Evolutionary conservation across 2,888 invertebrate species (phyloP).

Genomic region (Deroplatys truncata): DNA sequence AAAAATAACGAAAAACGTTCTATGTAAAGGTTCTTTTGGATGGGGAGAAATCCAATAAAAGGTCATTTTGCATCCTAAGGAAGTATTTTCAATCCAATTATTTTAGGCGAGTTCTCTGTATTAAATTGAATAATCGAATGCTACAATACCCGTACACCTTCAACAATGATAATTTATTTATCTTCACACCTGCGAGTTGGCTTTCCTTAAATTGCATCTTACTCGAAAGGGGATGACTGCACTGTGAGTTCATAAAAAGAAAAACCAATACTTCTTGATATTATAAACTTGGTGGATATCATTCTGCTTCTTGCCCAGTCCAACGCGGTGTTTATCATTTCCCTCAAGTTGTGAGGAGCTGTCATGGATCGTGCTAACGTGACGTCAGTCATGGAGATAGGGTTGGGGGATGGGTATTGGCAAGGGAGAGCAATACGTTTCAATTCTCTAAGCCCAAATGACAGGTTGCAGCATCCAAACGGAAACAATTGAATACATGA

Average conservation of each 20-base stretch:
- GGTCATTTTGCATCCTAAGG: too few relatives aligned
- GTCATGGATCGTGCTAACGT: background rate
- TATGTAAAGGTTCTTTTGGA: too few relatives aligned
- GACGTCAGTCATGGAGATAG: background rate
- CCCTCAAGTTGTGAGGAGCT: background rate
- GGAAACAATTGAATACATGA: conserved; percentile 21
- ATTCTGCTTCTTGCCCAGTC: background rate
- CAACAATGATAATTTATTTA: too few relatives aligned
- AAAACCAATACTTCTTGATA: background rate
- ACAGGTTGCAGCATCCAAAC: conserved; percentile 8
- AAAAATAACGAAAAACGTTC: too few relatives aligned
- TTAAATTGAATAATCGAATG: too few relatives aligned
- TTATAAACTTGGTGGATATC: background rate
- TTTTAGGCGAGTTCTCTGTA: too few relatives aligned
- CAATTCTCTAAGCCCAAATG: conserved; percentile 18
- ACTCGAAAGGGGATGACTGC: too few relatives aligned
- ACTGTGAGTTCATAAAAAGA: background rate
- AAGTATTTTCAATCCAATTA: too few relatives aligned
- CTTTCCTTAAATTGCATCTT: too few relatives aligned
- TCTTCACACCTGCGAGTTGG: too few relatives aligned
- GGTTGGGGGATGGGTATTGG: background rate
- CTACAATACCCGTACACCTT: too few relatives aligned
- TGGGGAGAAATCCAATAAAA: too few relatives aligned
- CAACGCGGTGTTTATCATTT: background rate
- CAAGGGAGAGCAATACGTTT: conserved; percentile 17